Conservation (phyloP, 2,113 vertebrate genomes). For the Amphiprion percula region DNA sequence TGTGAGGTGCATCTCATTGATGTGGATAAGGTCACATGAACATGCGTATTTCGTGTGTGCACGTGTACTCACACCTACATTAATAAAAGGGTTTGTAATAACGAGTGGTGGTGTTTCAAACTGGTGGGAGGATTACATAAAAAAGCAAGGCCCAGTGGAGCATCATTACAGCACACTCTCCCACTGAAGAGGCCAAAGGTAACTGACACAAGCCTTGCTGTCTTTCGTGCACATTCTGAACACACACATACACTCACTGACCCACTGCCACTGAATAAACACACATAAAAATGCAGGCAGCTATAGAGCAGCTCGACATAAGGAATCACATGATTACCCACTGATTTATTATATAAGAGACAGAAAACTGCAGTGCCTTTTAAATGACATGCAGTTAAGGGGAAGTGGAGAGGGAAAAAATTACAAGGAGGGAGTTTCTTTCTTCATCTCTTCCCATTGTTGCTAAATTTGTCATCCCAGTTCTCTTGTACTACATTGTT, state of each 20-base stretch:
- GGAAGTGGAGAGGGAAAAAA: slow-evolving; percentile 20
- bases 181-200: slow-evolving; percentile 72
- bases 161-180: slow-evolving; percentile 68
- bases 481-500: slow-evolving; percentile 86
- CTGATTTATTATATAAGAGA: slow-evolving; percentile 37
- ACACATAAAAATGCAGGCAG: slow-evolving; percentile 11
- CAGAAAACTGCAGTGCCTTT: slow-evolving; percentile 30
- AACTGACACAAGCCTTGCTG: slow-evolving; percentile 39
- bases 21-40: slow-evolving; percentile 13
- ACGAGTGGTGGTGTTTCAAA: slow-evolving; percentile 69
- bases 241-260: slow-evolving; percentile 18
- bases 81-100: slow-evolving; percentile 64
- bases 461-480: slow-evolving; percentile 86
- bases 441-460: slow-evolving; percentile 64
- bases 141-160: slow-evolving; percentile 51
- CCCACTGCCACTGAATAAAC: slow-evolving; percentile 22
- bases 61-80: slow-evolving; percentile 44
- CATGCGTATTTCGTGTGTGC: not conserved
- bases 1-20: slow-evolving; percentile 45
- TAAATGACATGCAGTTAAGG: slow-evolving; percentile 24
- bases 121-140: slow-evolving; percentile 81
- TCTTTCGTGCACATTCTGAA: slow-evolving; percentile 39
- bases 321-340: slow-evolving; percentile 7
- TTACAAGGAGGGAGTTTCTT: slow-evolving; percentile 54
- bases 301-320: slow-evolving; percentile 1